Base-by-base conservation (phyloP, 2,113 vertebrate species). In the Gobio gobio region DNA sequence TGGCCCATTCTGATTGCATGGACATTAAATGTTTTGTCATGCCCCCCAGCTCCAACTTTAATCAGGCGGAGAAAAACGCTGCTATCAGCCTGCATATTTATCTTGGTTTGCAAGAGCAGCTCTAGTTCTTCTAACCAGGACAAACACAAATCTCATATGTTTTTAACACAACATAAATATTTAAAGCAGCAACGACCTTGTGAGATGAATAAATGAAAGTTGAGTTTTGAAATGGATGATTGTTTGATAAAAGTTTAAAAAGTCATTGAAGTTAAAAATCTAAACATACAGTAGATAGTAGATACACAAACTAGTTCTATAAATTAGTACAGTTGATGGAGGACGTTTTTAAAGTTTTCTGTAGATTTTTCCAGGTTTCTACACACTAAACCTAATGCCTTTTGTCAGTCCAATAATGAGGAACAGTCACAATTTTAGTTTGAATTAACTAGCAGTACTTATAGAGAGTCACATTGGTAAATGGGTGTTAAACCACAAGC, bases 11-110 rank as follows among this genome's bases (percentile, higher is more conserved):
- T n/a, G 24, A 81, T 68, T 51, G 61, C 61, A 66, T 29, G 47
- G 47, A 36, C 63, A 68, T 56, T 29, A 43, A 85, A 70, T 43
- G 20, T 76, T 78, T 79, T 26, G 33, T 85, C 83, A 58, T 78
- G 36, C 45, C 18, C 61, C 61, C 33, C 49, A 58, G 61, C 40
- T 79, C 40, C 9, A 14, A 33, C 20, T 66, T 78, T 85, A 66
- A 85, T 54, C 83, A 78, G 75, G n/a, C 8, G 12, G 4, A 78
- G 8, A 58, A 20, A 12, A 51, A 47, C n/a, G 2, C 22, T n/a
- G 63, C 49, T 72, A 40, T 84, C 47, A 54, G 18, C 22, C 29
- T 54, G 74, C 58, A 36, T 16, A 72, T 79, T 78, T 78, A 85
- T 64, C 59, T 45, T 63, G 64, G 47, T 40, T 64, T 73, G 59